Evolutionary conservation across 1,140 invertebrate species (phyloP).

Genomic region (Procambarus virginalis): DNA sequence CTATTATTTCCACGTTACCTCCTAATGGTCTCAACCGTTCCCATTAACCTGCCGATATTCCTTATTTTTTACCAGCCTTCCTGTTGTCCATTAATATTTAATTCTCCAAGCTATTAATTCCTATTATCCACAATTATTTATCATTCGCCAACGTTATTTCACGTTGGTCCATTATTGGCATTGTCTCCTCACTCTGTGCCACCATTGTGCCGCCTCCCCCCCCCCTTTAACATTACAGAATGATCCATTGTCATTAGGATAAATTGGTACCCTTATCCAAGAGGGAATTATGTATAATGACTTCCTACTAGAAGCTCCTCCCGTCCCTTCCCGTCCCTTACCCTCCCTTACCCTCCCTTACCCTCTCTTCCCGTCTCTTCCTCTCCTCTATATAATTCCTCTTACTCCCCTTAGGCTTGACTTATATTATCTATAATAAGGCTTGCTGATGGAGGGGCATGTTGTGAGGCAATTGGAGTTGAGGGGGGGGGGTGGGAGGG

Average conservation of each 20-base stretch:
- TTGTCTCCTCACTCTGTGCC: background rate
- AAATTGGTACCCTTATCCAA: background rate
- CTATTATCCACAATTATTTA: background rate
- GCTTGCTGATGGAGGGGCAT: too few species aligned
- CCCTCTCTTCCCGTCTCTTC: slow-evolving; percentile 9
- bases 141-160: background rate
- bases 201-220: background rate
- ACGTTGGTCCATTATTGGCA: background rate
- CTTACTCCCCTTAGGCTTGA: background rate
- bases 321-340: background rate
- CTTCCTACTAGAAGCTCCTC: background rate
- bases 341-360: background rate
- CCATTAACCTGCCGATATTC: background rate
- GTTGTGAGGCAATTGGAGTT: too few species aligned
- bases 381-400: background rate
- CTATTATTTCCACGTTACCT: too few species aligned
- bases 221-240: background rate
- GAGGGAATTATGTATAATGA: background rate
- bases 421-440: background rate
- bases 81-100: background rate
- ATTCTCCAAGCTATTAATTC: background rate
- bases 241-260: background rate
- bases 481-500: too few species aligned
- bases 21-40: too few species aligned
- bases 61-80: background rate